Evolutionary conservation across 2,113 vertebrate genomes (phyloP).

Genomic region (Plestiodon gilberti): DNA sequence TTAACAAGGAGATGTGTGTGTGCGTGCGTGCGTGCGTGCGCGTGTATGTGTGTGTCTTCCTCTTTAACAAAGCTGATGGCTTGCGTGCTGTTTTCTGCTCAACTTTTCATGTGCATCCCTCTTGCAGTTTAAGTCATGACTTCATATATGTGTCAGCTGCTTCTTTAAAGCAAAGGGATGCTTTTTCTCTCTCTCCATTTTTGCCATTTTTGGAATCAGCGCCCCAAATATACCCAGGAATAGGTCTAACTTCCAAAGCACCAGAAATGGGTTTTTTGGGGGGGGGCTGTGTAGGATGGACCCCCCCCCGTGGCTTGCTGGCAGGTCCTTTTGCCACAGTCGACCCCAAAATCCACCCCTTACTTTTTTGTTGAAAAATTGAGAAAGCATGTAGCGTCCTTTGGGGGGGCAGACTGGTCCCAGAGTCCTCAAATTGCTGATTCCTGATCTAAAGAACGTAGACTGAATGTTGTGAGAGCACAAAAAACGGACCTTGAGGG

Average conservation of each 20-base stretch:
- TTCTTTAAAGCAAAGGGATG: constrained; percentile 30
- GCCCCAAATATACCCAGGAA: too few species aligned
- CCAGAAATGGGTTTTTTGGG: too few species aligned
- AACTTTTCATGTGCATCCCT: constrained; percentile 1
- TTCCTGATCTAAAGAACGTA: neutral
- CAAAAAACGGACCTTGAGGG: too few species aligned
- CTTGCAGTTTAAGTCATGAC: neutral
- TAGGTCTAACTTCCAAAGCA: too few species aligned
- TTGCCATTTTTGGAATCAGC: too few species aligned
- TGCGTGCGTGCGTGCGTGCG: neutral
- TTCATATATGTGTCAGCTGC: constrained; percentile 32
- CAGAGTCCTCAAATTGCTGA: neutral
- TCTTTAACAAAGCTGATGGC: constrained; percentile 5
- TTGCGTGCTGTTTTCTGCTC: neutral
- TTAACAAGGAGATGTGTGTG: neutral
- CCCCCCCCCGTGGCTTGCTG: too few species aligned
- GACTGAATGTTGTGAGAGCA: neutral
- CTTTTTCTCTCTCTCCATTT: constrained; percentile 1
- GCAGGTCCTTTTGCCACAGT: too few species aligned
- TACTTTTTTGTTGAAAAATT: too few species aligned
- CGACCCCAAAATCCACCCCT: too few species aligned
- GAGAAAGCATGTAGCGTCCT: too few species aligned
- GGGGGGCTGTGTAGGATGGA: too few species aligned
- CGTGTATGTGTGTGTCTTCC: constrained; percentile 6
- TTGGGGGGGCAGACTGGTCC: too few species aligned